Percentiles rank a stretch among this genome's conserved stretches.
These are phyloP conservation scores for Aspiorhynchus laticeps DNA, from an alignment of 2,113 vertebrate species.

Conservation along the genomic window DNA sequence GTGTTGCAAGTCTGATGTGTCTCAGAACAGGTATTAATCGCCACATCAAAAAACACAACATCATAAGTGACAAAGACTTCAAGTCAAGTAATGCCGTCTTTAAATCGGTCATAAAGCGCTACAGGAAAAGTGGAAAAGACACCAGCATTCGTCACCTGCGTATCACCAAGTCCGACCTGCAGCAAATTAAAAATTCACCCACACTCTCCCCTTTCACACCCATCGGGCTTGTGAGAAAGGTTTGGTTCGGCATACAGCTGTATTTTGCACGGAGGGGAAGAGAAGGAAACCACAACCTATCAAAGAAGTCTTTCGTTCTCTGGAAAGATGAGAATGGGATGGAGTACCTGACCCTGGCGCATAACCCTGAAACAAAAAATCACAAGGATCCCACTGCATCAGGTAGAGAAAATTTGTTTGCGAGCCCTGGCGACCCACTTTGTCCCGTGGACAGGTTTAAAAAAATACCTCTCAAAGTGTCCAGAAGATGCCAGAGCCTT, in stretches of 20 bases:
- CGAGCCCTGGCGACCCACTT: no score
- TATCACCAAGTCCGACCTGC: no score
- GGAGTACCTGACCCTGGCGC: not conserved
- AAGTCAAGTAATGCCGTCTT: not conserved
- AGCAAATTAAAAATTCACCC: not conserved
- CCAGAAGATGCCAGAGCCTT: no score
- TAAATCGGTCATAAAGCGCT: not conserved
- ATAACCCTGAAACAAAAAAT: not conserved
- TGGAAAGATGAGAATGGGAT: not conserved
- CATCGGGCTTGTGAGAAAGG: not conserved
- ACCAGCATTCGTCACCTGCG: not conserved
- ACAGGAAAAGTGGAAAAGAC: not conserved
- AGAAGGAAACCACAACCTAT: not conserved
- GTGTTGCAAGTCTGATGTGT: not conserved
- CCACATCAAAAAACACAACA: not conserved
- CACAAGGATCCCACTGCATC: not conserved
- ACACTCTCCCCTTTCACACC: not conserved
- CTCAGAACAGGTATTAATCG: not conserved
- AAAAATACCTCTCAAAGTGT: no score
- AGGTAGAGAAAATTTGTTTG: no score
- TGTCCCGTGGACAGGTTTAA: no score
- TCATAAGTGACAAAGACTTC: not conserved
- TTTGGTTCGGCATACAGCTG: not conserved
- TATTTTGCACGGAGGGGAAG: not conserved
- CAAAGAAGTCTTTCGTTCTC: not conserved